Conservation (phyloP, 1,140 invertebrate genomes). For the Planococcus citri region DNA sequence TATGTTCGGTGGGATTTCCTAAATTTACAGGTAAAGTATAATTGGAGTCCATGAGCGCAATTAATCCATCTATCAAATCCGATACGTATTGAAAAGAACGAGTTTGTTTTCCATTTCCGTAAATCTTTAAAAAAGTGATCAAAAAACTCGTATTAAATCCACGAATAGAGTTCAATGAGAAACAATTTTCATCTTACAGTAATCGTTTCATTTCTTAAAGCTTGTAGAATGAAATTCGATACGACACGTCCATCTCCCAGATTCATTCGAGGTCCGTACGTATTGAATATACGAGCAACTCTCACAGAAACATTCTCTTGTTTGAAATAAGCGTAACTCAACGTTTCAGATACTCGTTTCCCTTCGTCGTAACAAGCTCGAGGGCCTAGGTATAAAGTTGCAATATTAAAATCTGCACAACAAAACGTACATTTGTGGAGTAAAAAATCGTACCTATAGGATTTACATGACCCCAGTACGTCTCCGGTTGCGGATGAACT, state of each 20-base stretch:
- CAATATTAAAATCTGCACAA: neutral
- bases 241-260: slow-evolving; percentile 98
- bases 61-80: slow-evolving; percentile 90
- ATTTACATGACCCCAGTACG: slow-evolving; percentile 98
- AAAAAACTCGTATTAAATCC: too few relatives aligned
- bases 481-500: slow-evolving; percentile 87
- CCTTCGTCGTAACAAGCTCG: slow-evolving; percentile 98
- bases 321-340: slow-evolving; percentile 93
- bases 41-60: slow-evolving; percentile 87
- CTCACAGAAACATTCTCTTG: slow-evolving; percentile 90
- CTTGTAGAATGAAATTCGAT: slow-evolving; percentile 97
- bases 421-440: neutral
- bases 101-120: slow-evolving; percentile 92
- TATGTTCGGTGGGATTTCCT: slow-evolving; percentile 96
- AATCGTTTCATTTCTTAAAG: slow-evolving; percentile 84
- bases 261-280: slow-evolving; percentile 99
- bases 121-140: slow-evolving; percentile 48
- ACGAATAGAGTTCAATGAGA: too few relatives aligned
- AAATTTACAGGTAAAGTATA: slow-evolving; percentile 89
- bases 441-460: slow-evolving; percentile 65
- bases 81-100: slow-evolving; percentile 97
- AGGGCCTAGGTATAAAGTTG: slow-evolving; percentile 44
- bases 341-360: slow-evolving; percentile 90
- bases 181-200: slow-evolving; percentile 49
- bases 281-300: slow-evolving; percentile 97